These are phyloP conservation scores for Bombus superbus DNA, from an alignment of 1,140 invertebrate genomes.

Conservation along the genomic window DNA sequence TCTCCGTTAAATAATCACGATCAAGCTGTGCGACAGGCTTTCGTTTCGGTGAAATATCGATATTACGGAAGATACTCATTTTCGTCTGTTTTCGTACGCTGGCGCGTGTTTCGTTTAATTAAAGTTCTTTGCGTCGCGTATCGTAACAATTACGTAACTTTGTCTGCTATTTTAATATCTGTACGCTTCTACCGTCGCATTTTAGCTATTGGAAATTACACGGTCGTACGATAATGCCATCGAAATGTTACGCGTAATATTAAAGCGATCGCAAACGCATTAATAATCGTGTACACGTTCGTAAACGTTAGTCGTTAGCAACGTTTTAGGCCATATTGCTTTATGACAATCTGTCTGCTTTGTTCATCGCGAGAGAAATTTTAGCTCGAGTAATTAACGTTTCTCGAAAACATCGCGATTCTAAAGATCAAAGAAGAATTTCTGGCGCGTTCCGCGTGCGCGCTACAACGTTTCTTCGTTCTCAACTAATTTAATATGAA, in stretches of 20 bases:
- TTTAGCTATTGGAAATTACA: rapidly evolving
- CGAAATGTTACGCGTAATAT: not conserved
- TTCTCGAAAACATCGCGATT: not conserved
- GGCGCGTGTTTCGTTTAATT: not conserved
- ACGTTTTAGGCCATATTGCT: not conserved
- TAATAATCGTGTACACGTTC: not conserved
- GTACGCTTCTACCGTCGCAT: not conserved
- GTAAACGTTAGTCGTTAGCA: not conserved
- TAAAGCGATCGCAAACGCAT: rapidly evolving
- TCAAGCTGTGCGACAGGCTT: not conserved
- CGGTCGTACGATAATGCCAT: not conserved
- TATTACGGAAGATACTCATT: not conserved
- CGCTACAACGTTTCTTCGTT: not conserved
- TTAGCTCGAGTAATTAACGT: not conserved
- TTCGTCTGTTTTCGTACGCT: not conserved
- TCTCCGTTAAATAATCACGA: too few relatives aligned
- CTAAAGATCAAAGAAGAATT: not conserved
- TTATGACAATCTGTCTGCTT: not conserved
- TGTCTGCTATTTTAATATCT: not conserved
- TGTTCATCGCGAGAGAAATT: not conserved
- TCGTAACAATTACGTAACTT: not conserved
- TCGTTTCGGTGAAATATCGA: not conserved
- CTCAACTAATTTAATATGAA: not conserved
- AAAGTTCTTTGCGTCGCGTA: not conserved
- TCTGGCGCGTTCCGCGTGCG: too few relatives aligned